Conservation (phyloP, 2,113 vertebrate species). For the Nibea albiflora region DNA sequence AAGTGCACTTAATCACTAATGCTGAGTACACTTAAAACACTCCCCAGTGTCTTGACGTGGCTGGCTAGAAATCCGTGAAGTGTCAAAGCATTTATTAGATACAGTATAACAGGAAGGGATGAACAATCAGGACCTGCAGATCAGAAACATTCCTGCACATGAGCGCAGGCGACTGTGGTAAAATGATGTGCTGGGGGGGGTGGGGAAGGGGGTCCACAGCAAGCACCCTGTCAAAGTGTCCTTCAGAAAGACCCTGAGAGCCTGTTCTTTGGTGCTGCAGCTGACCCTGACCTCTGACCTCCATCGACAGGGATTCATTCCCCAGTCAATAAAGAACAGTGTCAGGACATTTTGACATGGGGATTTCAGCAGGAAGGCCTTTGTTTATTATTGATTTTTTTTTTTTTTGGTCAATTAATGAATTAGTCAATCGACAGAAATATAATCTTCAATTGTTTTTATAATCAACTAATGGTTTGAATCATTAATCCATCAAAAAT, state of each 20-base stretch:
- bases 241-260: neutral
- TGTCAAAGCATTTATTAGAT: constrained; percentile 46
- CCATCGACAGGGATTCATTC: neutral
- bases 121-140: constrained; percentile 4
- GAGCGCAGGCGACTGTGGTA: neutral
- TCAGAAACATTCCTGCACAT: constrained; percentile 10
- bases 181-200: neutral
- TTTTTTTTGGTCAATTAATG: neutral
- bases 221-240: neutral
- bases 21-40: constrained; percentile 69
- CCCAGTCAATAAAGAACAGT: neutral
- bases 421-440: neutral
- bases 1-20: constrained; percentile 63
- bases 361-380: neutral
- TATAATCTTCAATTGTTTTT: neutral
- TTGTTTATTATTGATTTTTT: neutral
- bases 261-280: neutral
- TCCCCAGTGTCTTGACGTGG: constrained; percentile 43
- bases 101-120: neutral
- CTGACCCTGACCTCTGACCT: constrained; percentile 5
- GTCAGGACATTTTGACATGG: neutral
- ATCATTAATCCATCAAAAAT: neutral
- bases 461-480: neutral
- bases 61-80: constrained; percentile 26
- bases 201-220: neutral